A percentile compares a stretch with the other conserved stretches of the same genome.
phyloP scores from a whole-genome alignment of 2,888 invertebrate species.

The Drosophila emarginata region DNA sequence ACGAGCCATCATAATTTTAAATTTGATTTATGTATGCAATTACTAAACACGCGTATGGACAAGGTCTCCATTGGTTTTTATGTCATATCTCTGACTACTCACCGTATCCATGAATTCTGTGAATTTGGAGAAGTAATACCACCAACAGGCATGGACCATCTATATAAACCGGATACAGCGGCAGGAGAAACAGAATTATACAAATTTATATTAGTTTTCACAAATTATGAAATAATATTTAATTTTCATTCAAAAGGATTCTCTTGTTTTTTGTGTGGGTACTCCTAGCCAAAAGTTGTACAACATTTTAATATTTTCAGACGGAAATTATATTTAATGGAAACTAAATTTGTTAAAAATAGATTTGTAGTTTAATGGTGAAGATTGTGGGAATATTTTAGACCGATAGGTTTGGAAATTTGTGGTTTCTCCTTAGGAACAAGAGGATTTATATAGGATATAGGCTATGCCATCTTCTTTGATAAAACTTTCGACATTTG shows the following conservation, averaged over 20 bases:
- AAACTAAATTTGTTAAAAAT: no score
- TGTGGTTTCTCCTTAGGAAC: no score
- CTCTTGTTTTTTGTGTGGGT: neutral
- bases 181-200: neutral
- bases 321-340: no score
- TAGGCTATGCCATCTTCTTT: no score
- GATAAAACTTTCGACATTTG: no score
- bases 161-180: slow-evolving; percentile 76
- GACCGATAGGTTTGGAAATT: no score
- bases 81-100: slow-evolving; percentile 82
- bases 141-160: slow-evolving; percentile 97
- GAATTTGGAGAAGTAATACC: slow-evolving; percentile 98
- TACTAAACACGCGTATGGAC: neutral
- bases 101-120: slow-evolving; percentile 98
- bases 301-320: neutral
- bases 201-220: slow-evolving; percentile 5
- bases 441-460: no score
- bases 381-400: no score
- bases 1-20: neutral
- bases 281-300: neutral
- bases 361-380: no score
- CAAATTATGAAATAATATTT: neutral
- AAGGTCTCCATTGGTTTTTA: neutral
- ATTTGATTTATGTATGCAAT: slow-evolving; percentile 28
- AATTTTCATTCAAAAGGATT: neutral